phyloP scores from a whole-genome alignment of 2,888 invertebrate genomes.

The Malthinus flaveolus region DNA sequence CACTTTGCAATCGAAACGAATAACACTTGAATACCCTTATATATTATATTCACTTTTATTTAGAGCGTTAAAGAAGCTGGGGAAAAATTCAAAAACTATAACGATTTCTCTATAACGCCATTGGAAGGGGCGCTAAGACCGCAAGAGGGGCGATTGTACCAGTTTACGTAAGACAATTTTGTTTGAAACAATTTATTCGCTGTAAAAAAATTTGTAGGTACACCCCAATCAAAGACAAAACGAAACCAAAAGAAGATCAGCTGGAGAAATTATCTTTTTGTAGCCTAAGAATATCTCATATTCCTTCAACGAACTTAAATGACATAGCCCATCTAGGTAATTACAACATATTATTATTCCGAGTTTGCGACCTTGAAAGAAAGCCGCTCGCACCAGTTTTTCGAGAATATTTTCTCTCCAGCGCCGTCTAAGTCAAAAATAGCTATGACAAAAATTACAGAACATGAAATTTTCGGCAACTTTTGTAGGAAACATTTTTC shows the following conservation, averaged over 20 bases:
- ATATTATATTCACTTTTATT: conserved; percentile 13
- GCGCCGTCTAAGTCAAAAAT: too few relatives aligned
- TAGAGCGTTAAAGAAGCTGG: conserved; percentile 30
- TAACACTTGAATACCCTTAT: too few relatives aligned
- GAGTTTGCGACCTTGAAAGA: too few relatives aligned
- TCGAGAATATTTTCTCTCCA: too few relatives aligned
- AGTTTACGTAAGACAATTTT: conserved; percentile 21
- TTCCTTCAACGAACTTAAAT: conserved; percentile 10
- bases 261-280: not conserved
- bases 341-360: too few relatives aligned
- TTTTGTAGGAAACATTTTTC: too few relatives aligned
- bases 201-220: conserved; percentile 13
- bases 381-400: too few relatives aligned
- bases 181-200: too few relatives aligned
- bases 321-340: not conserved
- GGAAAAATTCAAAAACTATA: not conserved
- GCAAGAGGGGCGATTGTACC: conserved; percentile 19
- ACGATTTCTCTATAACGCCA: conserved; percentile 15
- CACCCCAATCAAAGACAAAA: not conserved
- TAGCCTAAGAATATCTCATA: conserved; percentile 5
- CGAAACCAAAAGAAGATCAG: not conserved
- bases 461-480: too few relatives aligned
- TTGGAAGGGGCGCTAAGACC: conserved; percentile 22
- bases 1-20: too few relatives aligned
- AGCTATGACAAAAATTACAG: too few relatives aligned